These are phyloP conservation scores for Martes flavigula DNA, from an alignment of 2,797 vertebrate genomes.

Conservation along the genomic window DNA sequence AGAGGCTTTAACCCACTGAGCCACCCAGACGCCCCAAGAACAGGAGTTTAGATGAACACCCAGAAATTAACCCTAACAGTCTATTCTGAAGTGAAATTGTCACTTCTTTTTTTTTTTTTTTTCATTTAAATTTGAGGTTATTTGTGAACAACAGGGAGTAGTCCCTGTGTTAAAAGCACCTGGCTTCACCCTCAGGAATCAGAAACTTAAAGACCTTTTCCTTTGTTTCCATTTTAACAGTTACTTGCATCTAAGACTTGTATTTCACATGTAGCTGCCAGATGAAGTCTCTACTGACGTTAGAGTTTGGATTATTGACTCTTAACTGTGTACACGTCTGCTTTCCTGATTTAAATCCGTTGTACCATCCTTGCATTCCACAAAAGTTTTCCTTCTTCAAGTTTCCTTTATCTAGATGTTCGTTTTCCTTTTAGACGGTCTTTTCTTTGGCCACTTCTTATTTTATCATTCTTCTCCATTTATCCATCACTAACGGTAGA, in stretches of 20 bases:
- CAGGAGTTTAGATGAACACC: background rate
- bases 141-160: background rate
- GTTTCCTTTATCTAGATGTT: slow-evolving; percentile 2
- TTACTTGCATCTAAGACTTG: background rate
- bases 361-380: slow-evolving; percentile 15
- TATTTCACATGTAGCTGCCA: background rate
- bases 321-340: background rate
- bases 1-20: too few relatives aligned
- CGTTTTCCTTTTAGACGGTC: slow-evolving; percentile 21
- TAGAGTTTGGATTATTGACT: background rate
- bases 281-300: background rate
- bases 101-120: background rate
- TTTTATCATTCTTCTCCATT: background rate
- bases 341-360: background rate
- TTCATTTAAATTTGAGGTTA: background rate
- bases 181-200: background rate
- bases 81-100: background rate
- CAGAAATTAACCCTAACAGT: background rate
- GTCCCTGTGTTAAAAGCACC: background rate
- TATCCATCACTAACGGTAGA: background rate
- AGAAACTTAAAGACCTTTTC: background rate
- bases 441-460: slow-evolving; percentile 4
- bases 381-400: background rate
- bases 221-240: background rate
- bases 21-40: background rate